These are phyloP conservation scores for Drosophila parthenogenetica DNA, from an alignment of 2,888 invertebrate genomes.

Conservation along the genomic window DNA sequence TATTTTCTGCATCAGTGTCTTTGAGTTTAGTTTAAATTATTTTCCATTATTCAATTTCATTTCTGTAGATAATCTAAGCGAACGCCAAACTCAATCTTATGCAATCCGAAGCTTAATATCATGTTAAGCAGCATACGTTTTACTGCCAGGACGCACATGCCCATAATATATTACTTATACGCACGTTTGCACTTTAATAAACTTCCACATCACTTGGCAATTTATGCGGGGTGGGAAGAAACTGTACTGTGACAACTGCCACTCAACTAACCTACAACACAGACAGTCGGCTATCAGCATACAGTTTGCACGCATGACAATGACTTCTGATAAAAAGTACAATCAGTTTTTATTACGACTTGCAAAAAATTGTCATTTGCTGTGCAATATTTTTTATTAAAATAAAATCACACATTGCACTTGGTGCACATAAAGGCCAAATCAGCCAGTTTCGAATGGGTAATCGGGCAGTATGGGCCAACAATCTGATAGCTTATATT, in stretches of 20 bases:
- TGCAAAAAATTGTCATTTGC: conserved; percentile 36
- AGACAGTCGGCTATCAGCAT: conserved; percentile 25
- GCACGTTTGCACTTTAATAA: conserved; percentile 63
- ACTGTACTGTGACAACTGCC: conserved; percentile 12
- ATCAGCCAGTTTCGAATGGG: conserved; percentile 12
- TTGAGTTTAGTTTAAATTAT: background rate
- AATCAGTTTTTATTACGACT: conserved; percentile 10
- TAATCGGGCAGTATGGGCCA: conserved; percentile 23
- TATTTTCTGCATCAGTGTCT: background rate
- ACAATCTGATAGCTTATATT: conserved; percentile 48
- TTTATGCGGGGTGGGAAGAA: background rate
- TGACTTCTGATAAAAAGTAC: conserved; percentile 33
- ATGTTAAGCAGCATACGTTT: conserved; percentile 18
- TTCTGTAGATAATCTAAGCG: conserved; percentile 29
- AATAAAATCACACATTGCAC: conserved; percentile 16
- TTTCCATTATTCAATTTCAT: background rate
- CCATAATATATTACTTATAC: conserved; percentile 55
- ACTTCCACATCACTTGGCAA: conserved; percentile 48
- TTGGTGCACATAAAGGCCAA: conserved; percentile 45
- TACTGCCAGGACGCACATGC: conserved; percentile 12
- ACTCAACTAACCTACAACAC: conserved; percentile 30
- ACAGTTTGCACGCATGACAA: conserved; percentile 23
- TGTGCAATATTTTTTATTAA: conserved; percentile 24
- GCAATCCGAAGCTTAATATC: conserved; percentile 43
- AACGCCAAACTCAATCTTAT: conserved; percentile 17